A percentile compares a stretch with the other conserved stretches of the same genome.
Evolutionary conservation across 2,888 invertebrate species (phyloP).

Genomic region (Alloscopus bannaensis): DNA sequence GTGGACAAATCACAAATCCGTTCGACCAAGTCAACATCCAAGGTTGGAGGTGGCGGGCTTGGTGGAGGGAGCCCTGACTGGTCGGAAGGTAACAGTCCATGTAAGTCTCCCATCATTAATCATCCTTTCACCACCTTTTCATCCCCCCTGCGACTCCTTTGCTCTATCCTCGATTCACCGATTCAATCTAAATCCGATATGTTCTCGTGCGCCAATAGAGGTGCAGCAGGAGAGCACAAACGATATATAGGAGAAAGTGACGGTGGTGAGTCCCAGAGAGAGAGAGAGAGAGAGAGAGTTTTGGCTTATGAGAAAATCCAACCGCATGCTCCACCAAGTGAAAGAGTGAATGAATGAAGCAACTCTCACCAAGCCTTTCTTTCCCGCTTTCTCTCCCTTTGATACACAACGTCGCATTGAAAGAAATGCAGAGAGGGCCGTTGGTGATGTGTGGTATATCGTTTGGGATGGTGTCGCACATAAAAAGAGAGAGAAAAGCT

Average conservation of each 20-base stretch:
- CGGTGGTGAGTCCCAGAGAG: no score
- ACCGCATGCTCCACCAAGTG: conserved; percentile 32
- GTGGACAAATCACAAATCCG: conserved; percentile 86
- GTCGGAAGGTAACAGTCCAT: conserved; percentile 69
- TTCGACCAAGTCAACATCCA: conserved; percentile 69
- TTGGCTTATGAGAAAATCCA: conserved; percentile 34
- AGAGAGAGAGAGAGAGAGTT: no score
- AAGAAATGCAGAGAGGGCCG: background rate
- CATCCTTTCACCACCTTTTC: conserved; percentile 69
- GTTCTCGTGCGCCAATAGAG: conserved; percentile 9
- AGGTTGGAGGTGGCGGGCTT: conserved; percentile 47
- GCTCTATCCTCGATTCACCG: conserved; percentile 22
- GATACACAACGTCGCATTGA: no score
- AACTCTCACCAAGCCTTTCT: conserved; percentile 10
- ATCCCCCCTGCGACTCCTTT: conserved; percentile 10
- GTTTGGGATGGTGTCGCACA: conserved; percentile 6
- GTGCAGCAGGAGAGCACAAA: no score
- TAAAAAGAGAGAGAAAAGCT: conserved; percentile 53
- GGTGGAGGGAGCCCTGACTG: conserved; percentile 58
- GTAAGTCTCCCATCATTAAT: conserved; percentile 72
- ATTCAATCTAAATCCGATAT: conserved; percentile 40
- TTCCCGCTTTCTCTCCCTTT: no score
- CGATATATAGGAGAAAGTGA: no score
- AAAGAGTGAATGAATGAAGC: conserved; percentile 37
- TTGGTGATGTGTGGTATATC: background rate